Base-by-base conservation (phyloP, 2,888 invertebrate species). In the Mallateleia sp. region DNA sequence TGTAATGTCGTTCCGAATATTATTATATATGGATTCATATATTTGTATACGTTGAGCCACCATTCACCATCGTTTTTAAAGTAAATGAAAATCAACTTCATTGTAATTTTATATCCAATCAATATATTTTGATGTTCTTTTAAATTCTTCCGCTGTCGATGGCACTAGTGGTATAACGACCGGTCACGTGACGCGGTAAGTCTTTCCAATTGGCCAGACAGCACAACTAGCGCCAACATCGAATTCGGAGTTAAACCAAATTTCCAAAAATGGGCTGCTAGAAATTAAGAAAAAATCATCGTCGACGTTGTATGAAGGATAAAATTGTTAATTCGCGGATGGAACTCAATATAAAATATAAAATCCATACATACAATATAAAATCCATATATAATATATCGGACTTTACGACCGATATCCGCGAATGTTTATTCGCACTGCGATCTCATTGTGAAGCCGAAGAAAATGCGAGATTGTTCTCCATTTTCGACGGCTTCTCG, bases 1-100 rank as follows among this genome's bases (percentile, higher is more conserved):
- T 52, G 54, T 80, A 56, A 64, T 56, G 32, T 64, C 28, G 20
- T 50, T 72, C 24, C 52, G 71, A 20, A 38, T 64, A 45, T 60
- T 75, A 67, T 77, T 83, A 83, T 83, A 77, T 83, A 83, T 83
- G 83, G 77, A 24, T 83, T 83, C 15, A 52, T 77, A 72, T 83
- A 77, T 83, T 77, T 81, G 62, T 72, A 54, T 64, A 72, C 56
- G 14, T 22, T 47, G 28, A 20, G 24, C 4, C 2, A 38, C 45
- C n/a, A 15, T 45, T 45, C 45, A 45, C n/a, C 45, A 7, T 45
- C n/a, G 7, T 3, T 4, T n/a, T n/a, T n/a, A 45, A 45, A 45
- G n/a, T 7, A 45, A 15, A 45, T 45, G n/a, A n/a, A 45, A 45
- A 45, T 45, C 45, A 45, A 15, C 45, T 45, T 45, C 18, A 45